Percentiles rank a stretch among this genome's conserved stretches.
Evolutionary conservation across 1,140 invertebrate species (phyloP).

Genomic region (Pollicipes pollicipes): DNA sequence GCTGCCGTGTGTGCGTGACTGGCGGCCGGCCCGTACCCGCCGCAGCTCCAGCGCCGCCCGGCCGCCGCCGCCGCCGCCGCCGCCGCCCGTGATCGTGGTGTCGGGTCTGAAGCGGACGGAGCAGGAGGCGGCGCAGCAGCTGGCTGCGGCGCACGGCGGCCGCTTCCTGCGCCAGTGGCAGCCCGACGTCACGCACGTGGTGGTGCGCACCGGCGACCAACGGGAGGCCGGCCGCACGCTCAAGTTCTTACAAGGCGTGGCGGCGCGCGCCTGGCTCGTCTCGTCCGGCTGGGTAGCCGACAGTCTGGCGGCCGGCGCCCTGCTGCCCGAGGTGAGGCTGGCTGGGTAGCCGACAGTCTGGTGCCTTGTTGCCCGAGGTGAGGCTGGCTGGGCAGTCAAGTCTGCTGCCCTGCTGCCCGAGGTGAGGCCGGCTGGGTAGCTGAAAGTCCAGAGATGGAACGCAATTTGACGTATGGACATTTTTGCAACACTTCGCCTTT

Average conservation of each 20-base stretch:
- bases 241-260: neutral
- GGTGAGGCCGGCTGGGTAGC: no score
- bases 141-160: neutral
- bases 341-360: neutral
- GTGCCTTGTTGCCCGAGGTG: neutral
- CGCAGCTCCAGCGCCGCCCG: no score
- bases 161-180: constrained; percentile 1
- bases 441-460: no score
- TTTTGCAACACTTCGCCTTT: no score
- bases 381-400: neutral
- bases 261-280: neutral
- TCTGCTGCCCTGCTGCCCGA: no score
- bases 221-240: neutral
- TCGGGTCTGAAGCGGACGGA: neutral
- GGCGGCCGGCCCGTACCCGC: no score
- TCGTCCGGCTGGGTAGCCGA: neutral
- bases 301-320: neutral
- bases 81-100: neutral
- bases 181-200: neutral
- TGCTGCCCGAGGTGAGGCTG: neutral
- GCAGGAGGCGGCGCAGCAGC: neutral
- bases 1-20: no score
- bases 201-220: neutral
- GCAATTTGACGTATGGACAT: no score
- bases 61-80: no score